Evolutionary conservation across 2,888 invertebrate species (phyloP).

Genomic region (Nycteola revayana): DNA sequence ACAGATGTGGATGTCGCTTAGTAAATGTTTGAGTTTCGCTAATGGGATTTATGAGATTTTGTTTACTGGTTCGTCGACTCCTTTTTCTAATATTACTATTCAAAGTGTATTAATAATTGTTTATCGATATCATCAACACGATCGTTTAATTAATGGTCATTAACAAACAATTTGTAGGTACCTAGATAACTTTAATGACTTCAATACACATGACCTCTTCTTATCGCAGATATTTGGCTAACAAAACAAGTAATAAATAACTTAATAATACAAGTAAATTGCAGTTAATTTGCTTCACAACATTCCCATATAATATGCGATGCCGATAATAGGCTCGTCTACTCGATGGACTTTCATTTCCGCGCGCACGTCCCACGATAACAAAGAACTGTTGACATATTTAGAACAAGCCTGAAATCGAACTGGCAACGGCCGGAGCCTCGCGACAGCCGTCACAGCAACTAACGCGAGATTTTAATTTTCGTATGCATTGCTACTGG

Average conservation of each 20-base stretch:
- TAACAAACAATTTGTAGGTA: too few relatives aligned
- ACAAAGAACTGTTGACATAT: conserved; percentile 81
- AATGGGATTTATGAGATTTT: too few relatives aligned
- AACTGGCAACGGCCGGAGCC: conserved; percentile 49
- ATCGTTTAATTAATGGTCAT: too few relatives aligned
- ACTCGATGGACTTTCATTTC: conserved; percentile 79
- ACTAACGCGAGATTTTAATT: conserved; percentile 76
- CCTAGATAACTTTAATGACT: too few relatives aligned
- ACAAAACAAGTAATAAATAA: background rate
- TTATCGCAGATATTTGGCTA: too few relatives aligned
- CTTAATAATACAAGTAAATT: conserved; percentile 9
- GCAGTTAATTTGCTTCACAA: conserved; percentile 44
- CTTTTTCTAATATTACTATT: too few relatives aligned
- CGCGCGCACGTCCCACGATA: conserved; percentile 73
- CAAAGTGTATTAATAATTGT: too few relatives aligned
- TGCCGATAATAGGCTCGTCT: conserved; percentile 69
- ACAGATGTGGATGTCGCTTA: conserved; percentile 18
- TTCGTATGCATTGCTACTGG: conserved; percentile 69
- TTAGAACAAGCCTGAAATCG: conserved; percentile 82
- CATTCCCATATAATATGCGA: conserved; percentile 59
- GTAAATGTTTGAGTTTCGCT: conserved; percentile 16
- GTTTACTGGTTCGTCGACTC: too few relatives aligned
- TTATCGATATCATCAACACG: too few relatives aligned
- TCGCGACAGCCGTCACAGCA: conserved; percentile 70
- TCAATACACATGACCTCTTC: too few relatives aligned